Percentiles rank a stretch among this genome's conserved stretches.
Conservation (phyloP, 2,888 invertebrate species). For the Apocheima hispidaria region DNA sequence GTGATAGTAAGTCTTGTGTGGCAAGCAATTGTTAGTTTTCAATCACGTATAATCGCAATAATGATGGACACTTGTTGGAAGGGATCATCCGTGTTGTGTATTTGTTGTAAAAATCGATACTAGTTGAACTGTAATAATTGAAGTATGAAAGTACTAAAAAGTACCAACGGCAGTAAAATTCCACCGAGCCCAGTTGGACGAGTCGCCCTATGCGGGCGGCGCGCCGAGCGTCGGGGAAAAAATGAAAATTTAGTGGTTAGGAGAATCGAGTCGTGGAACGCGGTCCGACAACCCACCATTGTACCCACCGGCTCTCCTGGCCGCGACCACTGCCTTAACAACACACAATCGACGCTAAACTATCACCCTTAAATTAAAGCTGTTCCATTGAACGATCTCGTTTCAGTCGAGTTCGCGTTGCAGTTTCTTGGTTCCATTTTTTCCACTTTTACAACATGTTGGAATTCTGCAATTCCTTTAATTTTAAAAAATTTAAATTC, state of each 20-base stretch:
- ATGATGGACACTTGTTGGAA: background rate
- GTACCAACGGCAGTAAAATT: slow-evolving; percentile 66
- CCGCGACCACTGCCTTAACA: slow-evolving; percentile 25
- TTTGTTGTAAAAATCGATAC: background rate
- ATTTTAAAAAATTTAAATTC: too few species aligned
- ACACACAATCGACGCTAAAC: slow-evolving; percentile 16
- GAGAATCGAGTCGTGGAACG: slow-evolving; percentile 55
- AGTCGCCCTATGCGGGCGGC: slow-evolving; percentile 70
- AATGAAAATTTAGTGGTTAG: slow-evolving; percentile 73
- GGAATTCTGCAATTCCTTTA: slow-evolving; percentile 26
- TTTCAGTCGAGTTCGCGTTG: background rate
- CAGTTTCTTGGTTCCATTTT: slow-evolving; percentile 6
- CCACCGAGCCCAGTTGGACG: slow-evolving; percentile 58
- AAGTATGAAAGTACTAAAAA: slow-evolving; percentile 51
- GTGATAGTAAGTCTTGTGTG: background rate
- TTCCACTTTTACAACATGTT: slow-evolving; percentile 18
- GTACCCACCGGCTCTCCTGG: slow-evolving; percentile 41
- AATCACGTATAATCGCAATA: too few species aligned
- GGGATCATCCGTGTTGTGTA: background rate
- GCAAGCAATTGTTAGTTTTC: too few species aligned
- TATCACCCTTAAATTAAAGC: slow-evolving; percentile 14
- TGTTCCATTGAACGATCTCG: slow-evolving; percentile 16
- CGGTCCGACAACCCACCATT: slow-evolving; percentile 49
- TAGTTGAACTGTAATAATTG: slow-evolving; percentile 33
- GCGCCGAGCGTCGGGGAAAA: slow-evolving; percentile 56